Percentiles rank a stretch among this genome's conserved stretches.
Conservation (phyloP, 2,797 vertebrate genomes). For the Microtus californicus region DNA sequence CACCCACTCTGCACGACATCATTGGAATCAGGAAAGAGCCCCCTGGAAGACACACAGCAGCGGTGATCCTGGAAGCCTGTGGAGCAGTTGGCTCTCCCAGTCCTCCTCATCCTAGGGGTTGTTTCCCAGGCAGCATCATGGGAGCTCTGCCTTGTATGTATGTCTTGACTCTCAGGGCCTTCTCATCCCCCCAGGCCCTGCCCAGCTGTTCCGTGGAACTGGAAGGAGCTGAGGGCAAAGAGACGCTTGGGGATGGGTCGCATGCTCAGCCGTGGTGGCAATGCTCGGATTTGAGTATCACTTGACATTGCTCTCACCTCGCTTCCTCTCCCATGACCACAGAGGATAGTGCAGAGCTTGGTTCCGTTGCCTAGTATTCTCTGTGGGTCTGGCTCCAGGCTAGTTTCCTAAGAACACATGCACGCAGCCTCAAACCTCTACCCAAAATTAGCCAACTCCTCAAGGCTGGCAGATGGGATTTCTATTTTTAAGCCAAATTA, state of each 20-base stretch:
- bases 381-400: background rate
- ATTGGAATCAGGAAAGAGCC: background rate
- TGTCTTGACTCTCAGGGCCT: background rate
- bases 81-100: background rate
- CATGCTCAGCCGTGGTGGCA: background rate
- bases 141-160: background rate
- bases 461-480: background rate
- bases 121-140: background rate
- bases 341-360: background rate
- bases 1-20: background rate
- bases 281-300: background rate
- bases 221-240: background rate
- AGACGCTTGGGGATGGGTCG: background rate
- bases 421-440: background rate
- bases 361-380: constrained; percentile 36
- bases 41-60: background rate
- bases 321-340: background rate
- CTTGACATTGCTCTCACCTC: background rate
- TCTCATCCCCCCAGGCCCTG: background rate
- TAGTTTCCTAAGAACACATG: background rate
- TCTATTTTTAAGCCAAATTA: constrained; percentile 38
- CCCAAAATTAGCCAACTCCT: background rate
- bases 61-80: background rate
- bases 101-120: background rate
- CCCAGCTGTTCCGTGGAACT: constrained; percentile 15